Conservation (phyloP, 2,113 vertebrate genomes). For the Calonectris borealis region DNA sequence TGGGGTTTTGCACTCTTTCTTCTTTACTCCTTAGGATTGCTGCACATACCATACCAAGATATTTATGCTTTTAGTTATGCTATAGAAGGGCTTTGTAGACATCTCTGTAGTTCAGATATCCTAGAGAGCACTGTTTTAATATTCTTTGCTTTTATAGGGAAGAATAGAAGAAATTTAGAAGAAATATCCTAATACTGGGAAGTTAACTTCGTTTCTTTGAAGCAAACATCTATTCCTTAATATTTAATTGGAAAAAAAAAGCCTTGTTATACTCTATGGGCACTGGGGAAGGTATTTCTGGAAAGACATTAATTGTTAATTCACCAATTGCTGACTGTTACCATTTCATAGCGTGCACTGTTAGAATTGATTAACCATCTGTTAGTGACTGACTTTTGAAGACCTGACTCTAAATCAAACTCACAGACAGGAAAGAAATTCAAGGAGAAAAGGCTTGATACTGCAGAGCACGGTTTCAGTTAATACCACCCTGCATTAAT, state of each 20-base stretch:
- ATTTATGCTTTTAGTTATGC: background rate
- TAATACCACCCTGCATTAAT: slow-evolving; percentile 64
- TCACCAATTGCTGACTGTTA: background rate
- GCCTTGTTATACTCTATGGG: background rate
- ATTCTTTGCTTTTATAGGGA: background rate
- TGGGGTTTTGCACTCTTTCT: background rate
- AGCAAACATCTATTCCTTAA: background rate
- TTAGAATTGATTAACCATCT: slow-evolving; percentile 50
- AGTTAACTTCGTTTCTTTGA: background rate
- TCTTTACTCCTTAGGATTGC: background rate
- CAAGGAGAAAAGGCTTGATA: slow-evolving; percentile 14
- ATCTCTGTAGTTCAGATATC: background rate
- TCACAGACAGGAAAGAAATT: slow-evolving; percentile 21
- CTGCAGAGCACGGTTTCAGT: slow-evolving; percentile 15
- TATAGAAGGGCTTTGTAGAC: background rate
- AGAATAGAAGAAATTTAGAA: background rate
- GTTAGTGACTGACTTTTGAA: slow-evolving; percentile 52
- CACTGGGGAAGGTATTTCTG: slow-evolving; percentile 12
- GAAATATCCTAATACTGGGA: background rate
- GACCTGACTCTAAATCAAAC: slow-evolving; percentile 45
- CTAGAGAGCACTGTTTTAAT: background rate
- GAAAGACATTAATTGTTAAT: slow-evolving; percentile 24
- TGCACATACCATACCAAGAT: background rate
- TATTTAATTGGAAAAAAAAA: background rate
- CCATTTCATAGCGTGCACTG: background rate